Evolutionary conservation across 2,797 vertebrate genomes (phyloP), one percentile per base, ranked within the genome.

Genomic region (Eleutherodactylus coqui): DNA sequence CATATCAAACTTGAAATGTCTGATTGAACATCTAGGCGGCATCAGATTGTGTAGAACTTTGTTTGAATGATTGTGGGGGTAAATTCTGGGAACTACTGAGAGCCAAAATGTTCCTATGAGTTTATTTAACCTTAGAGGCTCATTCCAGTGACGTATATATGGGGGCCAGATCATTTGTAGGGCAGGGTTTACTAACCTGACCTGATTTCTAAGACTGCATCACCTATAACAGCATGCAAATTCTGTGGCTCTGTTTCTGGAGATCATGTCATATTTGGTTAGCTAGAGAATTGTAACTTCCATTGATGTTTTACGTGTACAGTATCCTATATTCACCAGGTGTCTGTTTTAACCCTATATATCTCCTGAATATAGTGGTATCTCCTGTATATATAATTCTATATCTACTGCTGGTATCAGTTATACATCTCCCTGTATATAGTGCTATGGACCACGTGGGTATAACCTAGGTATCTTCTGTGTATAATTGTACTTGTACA

Each of bases 191-290:
- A 13, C 32, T 51, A 17, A 17, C 2, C 49, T 64, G 62, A 64
- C 62, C 62, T 64, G 29, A 64, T 64, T 64, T 64, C 62, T 29
- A 60, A n/a, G 10, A 60, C 14, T 64, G 29, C 62, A 64, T 60
- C 55, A 34, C 32, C 17, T 62, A n/a, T n/a, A n/a, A n/a, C n/a
- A n/a, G n/a, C n/a, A n/a, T n/a, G 58, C 27, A 62, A 32, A 29
- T 14, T 62, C 27, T 29, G 58, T 29, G 11, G 58, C n/a, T 62
- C n/a, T 29, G 2, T n/a, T 29, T 62, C 27, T 62, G 9, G 11
- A 27, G 58, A 14, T 64, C 62, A 17, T 4, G 14, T 64, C 32
- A 64, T 34, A 64, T 64, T 0, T 64, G 29, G 29, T 64, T 34
- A 34, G 7, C 34, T 34, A 17, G 62, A 64, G 62, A 34, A 64